A percentile compares a stretch with the other conserved stretches of the same genome.
These are phyloP conservation scores for Melanotaenia pygmaea DNA, from an alignment of 2,797 vertebrate genomes.

Conservation along the genomic window DNA sequence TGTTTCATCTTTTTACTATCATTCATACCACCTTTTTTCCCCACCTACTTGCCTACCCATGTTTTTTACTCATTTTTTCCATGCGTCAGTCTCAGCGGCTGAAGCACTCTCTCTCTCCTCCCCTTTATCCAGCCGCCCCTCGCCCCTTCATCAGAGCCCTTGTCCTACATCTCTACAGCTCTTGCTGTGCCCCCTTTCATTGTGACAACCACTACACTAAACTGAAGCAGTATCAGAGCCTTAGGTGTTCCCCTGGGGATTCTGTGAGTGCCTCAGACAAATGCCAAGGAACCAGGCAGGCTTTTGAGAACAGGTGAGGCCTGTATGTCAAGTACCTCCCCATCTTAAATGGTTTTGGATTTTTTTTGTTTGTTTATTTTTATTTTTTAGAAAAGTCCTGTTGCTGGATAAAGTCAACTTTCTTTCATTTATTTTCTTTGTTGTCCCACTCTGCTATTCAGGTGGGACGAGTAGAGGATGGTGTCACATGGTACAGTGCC, in stretches of 20 bases:
- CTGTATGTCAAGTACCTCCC: conserved; percentile 45
- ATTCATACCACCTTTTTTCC: background rate
- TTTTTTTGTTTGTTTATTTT: background rate
- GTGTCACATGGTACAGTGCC: conserved; percentile 43
- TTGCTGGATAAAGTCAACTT: conserved; percentile 41
- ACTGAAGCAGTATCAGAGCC: conserved; percentile 63
- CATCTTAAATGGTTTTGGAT: conserved; percentile 37
- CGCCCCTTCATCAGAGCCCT: background rate
- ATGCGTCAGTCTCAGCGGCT: conserved; percentile 20
- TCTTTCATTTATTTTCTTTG: conserved; percentile 36
- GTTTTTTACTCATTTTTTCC: background rate
- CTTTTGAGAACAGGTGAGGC: conserved; percentile 65
- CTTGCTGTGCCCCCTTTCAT: conserved; percentile 10
- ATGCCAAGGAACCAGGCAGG: conserved; percentile 58
- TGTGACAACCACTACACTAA: conserved; percentile 57
- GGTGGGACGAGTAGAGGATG: conserved; percentile 32
- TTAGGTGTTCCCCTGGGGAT: conserved; percentile 43
- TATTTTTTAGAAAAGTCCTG: conserved; percentile 40
- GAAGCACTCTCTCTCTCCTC: conserved; percentile 2
- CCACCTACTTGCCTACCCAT: background rate
- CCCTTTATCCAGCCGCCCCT: background rate
- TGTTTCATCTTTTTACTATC: conserved; percentile 11
- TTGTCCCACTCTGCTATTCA: conserved; percentile 44
- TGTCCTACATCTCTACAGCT: conserved; percentile 33
- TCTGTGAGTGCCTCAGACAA: conserved; percentile 62